Percentiles rank a stretch among this genome's conserved stretches.
phyloP scores from a whole-genome alignment of 2,113 vertebrate genomes.

The Pteruthius melanotis region DNA sequence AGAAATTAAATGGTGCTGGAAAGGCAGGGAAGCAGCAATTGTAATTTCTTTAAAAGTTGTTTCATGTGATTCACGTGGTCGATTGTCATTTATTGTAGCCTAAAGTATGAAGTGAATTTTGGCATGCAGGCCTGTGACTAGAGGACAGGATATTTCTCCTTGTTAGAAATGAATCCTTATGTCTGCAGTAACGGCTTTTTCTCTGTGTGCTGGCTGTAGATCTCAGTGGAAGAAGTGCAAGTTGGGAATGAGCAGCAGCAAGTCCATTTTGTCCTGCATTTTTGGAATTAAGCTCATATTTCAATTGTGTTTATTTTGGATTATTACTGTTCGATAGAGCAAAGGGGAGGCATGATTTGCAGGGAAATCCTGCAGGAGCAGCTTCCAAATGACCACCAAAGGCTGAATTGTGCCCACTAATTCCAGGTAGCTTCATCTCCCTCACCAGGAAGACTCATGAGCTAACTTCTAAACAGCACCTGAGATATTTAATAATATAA shows the following conservation, averaged over 20 bases:
- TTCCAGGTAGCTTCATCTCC: neutral
- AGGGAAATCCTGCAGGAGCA: neutral
- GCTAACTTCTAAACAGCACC: neutral
- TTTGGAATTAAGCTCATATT: neutral
- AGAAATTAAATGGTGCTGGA: neutral
- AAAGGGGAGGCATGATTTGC: neutral
- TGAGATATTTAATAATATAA: neutral
- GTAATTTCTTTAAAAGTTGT: neutral
- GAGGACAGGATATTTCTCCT: neutral
- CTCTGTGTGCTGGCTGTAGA: neutral
- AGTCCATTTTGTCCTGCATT: neutral
- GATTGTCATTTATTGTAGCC: neutral
- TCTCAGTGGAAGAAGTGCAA: neutral
- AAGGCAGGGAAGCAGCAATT: neutral
- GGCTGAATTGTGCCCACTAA: neutral
- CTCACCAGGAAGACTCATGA: neutral
- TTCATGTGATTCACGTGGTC: neutral
- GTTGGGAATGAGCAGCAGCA: neutral
- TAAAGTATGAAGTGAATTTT: neutral
- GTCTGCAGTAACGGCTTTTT: neutral
- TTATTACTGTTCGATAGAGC: neutral
- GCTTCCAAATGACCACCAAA: neutral
- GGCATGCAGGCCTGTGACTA: neutral
- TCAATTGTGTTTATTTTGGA: neutral
- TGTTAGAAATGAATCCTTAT: neutral